Conservation (phyloP, 2,797 vertebrate species). For the Varecia variegata region DNA sequence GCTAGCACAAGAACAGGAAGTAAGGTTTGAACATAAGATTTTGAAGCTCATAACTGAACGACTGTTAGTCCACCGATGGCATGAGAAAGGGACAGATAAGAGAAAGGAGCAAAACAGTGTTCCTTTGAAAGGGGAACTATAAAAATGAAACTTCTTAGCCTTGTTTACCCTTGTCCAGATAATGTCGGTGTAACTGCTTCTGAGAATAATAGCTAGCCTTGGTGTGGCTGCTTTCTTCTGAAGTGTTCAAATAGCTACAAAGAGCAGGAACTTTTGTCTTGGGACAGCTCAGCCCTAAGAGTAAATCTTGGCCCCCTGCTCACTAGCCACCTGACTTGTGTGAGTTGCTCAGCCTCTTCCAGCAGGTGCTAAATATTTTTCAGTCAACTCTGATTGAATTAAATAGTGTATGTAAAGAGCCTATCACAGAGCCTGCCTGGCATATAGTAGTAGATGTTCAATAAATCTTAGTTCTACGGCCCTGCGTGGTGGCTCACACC, state of each 20-base stretch:
- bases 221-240: background rate
- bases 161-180: background rate
- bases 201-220: background rate
- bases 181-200: background rate
- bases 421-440: background rate
- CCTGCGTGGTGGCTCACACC: no score
- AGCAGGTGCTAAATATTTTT: background rate
- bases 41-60: conserved; percentile 7
- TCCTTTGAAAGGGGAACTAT: background rate
- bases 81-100: background rate
- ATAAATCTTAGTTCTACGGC: background rate
- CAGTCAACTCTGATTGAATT: background rate
- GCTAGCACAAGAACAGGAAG: background rate
- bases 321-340: background rate
- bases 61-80: background rate
- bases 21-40: background rate
- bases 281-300: background rate
- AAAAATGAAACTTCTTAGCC: conserved; percentile 10
- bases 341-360: background rate
- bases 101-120: background rate
- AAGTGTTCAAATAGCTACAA: background rate
- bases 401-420: background rate
- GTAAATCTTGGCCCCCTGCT: background rate
- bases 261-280: background rate
- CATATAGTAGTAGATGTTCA: background rate